phyloP scores from a whole-genome alignment of 2,113 vertebrate genomes.

The Dascyllus trimaculatus region DNA sequence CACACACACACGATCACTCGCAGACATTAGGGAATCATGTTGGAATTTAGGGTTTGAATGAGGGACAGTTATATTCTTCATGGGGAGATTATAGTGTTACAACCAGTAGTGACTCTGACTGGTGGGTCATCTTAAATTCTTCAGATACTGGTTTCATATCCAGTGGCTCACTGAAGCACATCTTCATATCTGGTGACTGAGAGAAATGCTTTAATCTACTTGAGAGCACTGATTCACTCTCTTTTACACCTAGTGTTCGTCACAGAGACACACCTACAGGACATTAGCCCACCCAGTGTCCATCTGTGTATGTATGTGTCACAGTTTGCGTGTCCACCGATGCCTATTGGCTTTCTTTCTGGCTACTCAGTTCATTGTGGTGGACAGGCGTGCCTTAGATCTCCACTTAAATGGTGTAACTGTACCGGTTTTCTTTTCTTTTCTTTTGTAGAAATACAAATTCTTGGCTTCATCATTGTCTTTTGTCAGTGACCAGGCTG shows the following conservation, averaged over 20 bases:
- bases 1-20: constrained; percentile 26
- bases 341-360: constrained; percentile 49
- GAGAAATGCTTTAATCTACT: constrained; percentile 71
- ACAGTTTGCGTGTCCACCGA: constrained; percentile 3
- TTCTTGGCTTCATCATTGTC: background rate
- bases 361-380: constrained; percentile 25
- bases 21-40: constrained; percentile 73
- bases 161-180: constrained; percentile 32
- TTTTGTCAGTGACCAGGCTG: constrained; percentile 5
- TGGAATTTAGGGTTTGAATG: constrained; percentile 67
- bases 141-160: constrained; percentile 49
- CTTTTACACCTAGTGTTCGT: constrained; percentile 31
- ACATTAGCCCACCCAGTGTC: constrained; percentile 21
- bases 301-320: constrained; percentile 18
- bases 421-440: background rate
- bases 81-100: constrained; percentile 57
- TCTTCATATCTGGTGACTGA: constrained; percentile 50
- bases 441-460: background rate
- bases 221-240: constrained; percentile 63
- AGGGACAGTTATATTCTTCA: constrained; percentile 61
- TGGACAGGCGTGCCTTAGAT: constrained; percentile 39
- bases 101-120: constrained; percentile 37
- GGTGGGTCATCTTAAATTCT: constrained; percentile 44
- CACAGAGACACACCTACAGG: constrained; percentile 21
- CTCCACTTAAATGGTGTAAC: constrained; percentile 25